Evolutionary conservation across 2,113 vertebrate genomes (phyloP), one percentile per base, ranked within the genome.

Genomic region (Menura novaehollandiae): DNA sequence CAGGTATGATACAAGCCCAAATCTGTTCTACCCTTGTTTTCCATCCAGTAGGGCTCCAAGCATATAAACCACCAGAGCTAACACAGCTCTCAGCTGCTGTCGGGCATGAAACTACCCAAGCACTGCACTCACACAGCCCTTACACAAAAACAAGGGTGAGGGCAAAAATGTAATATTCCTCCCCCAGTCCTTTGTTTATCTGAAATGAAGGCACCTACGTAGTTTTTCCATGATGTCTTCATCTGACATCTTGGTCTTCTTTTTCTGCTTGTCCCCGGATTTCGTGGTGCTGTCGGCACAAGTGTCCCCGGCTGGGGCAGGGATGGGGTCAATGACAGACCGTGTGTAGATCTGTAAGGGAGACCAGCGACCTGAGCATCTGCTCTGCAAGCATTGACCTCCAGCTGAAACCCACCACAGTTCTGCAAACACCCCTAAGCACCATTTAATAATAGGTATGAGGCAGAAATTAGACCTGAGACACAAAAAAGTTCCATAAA

Each of bases 141-240:
- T 24, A 22, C 6, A 62, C 15, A 60, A 46, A 69, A 72, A 41
- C 6, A 35, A 39, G 13, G 33, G 10, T 6, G 10, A 88, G 35
- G 68, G 59, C 21, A 78, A 30, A 66, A 63, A 5, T 22, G 33
- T 16, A 9, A 21, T 21, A 32, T 14, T 21, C 18, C 59, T 9
- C 13, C 9, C 41, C 19, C 10, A 49, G 13, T 24, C 15, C 11
- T 37, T 27, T 19, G 13, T 27, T 87, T 20, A 92, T 78, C 59
- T 55, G 35, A 84, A 93, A 91, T 10, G 52, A 96, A 79, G 46
- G 19, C 88, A 98, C 98, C 93, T 98, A 99, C 99, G 98, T 95
- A 99, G 98, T 98, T 99, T 99, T 94, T 99, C 99, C 99, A 99
- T 99, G 95, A 99, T 99, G 96, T 99, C 99, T 95, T 99, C 99